Evolutionary conservation across 1,140 invertebrate genomes (phyloP), one percentile per base, ranked within the genome.

Genomic region (Drosophila kanapiae): DNA sequence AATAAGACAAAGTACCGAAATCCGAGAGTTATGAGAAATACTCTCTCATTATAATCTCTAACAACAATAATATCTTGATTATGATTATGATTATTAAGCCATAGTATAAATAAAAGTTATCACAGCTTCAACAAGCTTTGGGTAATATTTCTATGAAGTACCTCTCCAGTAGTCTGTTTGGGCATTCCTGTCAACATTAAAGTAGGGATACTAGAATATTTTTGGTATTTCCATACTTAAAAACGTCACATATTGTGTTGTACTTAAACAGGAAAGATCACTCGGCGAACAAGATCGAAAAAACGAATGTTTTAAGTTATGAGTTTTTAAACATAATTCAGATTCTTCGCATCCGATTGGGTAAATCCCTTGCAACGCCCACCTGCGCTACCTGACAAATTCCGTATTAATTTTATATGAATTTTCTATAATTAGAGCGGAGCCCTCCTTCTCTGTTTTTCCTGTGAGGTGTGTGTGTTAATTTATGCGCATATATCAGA

Each of bases 391-490:
- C 43, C 43, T 61, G 72, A 82, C 68, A 82, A 69, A 74, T 82
- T 80, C 7, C 61, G 45, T 61, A 63, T 82, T 82, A 53, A 82
- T 74, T 82, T 81, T 61, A 77, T 58, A 59, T 33, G n/a, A 47
- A 56, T 56, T 31, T 33, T 4, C 42, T 82, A 82, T 57, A 61
- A 75, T 64, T 82, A 68, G 65, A 58, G 13, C 23, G n/a, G 6
- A 31, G 59, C 59, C 7, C 33, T 13, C 6, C 23, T 11, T 40
- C n/a, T n/a, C 7, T 40, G n/a, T n/a, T 6, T n/a, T 6, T 31
- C 6, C 31, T 3, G 40, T 6, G 10, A n/a, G n/a, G n/a, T 3
- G 60, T 18, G 18, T n/a, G 6, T 60, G 9, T 31, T 49, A 49
- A 67, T 49, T 68, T 27, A 38, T 67, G 62, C 35, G 35, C 35